Evolutionary conservation across 2,113 vertebrate species (phyloP).

Genomic region (Terrapene triunguis): DNA sequence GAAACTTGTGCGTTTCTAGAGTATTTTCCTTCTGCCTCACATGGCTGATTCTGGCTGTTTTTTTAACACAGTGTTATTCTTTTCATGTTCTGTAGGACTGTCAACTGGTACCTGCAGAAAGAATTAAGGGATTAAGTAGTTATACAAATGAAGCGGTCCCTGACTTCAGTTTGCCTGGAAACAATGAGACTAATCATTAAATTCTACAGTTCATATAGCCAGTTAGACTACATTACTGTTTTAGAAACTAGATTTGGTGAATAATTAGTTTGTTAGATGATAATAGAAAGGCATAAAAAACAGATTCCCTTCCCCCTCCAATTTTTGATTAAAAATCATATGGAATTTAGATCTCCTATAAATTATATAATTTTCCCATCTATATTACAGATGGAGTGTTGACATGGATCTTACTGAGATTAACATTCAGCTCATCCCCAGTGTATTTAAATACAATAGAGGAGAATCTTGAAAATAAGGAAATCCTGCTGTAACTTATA

Average conservation of each 20-base stretch:
- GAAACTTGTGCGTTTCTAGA: conserved; percentile 25
- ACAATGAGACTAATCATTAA: neutral
- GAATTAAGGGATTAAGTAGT: neutral
- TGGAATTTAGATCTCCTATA: neutral
- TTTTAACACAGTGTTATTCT: conserved; percentile 36
- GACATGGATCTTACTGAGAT: neutral
- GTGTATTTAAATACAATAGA: neutral
- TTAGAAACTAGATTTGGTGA: neutral
- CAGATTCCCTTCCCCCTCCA: neutral
- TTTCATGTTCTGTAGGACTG: conserved; percentile 76
- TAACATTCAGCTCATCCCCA: neutral
- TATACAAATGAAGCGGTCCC: neutral
- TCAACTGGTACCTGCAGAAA: conserved; percentile 78
- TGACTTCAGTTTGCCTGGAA: neutral
- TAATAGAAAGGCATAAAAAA: neutral
- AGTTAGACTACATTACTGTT: neutral
- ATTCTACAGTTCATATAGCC: neutral
- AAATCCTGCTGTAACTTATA: neutral
- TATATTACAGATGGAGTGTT: neutral
- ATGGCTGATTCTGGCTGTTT: conserved; percentile 64
- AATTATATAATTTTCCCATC: neutral
- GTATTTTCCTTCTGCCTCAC: conserved; percentile 39
- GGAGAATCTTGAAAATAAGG: neutral
- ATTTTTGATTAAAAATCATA: neutral
- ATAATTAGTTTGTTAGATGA: neutral